A percentile compares a stretch with the other conserved stretches of the same genome.
These are phyloP conservation scores for Agelastica alni DNA, from an alignment of 2,888 invertebrate genomes.

Conservation along the genomic window DNA sequence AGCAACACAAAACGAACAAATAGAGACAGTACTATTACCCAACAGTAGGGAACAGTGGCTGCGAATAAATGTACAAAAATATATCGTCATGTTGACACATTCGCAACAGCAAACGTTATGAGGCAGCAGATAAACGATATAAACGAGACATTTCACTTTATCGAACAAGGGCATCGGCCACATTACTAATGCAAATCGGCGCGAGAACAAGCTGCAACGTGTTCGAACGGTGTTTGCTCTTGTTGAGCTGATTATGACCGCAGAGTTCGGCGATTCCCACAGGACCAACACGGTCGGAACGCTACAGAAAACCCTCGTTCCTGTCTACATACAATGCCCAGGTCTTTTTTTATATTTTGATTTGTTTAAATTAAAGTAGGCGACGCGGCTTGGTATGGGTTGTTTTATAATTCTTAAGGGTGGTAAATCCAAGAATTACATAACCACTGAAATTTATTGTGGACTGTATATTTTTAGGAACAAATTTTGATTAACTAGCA, in stretches of 20 bases:
- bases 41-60: conserved; percentile 10
- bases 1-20: conserved; percentile 7
- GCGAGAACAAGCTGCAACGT: conserved; percentile 46
- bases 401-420: too few species aligned
- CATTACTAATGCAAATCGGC: conserved; percentile 53
- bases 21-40: conserved; percentile 12
- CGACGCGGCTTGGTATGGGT: too few species aligned
- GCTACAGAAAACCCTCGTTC: not conserved
- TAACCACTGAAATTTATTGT: too few species aligned
- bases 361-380: too few species aligned
- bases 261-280: conserved; percentile 19
- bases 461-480: too few species aligned
- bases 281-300: conserved; percentile 9
- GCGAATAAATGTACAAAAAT: conserved; percentile 22
- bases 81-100: conserved; percentile 38
- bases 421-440: too few species aligned
- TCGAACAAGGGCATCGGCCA: conserved; percentile 51
- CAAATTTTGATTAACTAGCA: too few species aligned
- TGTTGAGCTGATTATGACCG: conserved; percentile 48
- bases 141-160: conserved; percentile 48
- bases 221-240: conserved; percentile 40
- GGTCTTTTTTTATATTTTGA: too few species aligned
- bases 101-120: conserved; percentile 38
- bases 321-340: too few species aligned
- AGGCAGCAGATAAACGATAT: conserved; percentile 42